phyloP scores from a whole-genome alignment of 2,113 vertebrate genomes.

The Hystrix cristata region DNA sequence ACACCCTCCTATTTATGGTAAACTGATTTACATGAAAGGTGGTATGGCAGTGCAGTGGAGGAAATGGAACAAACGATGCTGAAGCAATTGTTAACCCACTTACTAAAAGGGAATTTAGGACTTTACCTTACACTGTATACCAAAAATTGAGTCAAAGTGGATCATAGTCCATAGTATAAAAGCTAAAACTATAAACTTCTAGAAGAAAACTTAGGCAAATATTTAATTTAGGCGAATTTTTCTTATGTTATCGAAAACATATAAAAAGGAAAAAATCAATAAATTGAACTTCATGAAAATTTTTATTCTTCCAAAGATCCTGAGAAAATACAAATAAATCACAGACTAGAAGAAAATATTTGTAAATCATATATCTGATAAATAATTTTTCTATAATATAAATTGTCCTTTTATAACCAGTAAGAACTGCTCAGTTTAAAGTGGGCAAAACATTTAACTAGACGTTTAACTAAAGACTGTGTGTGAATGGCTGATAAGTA shows the following conservation, averaged over 20 bases:
- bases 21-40: neutral
- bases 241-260: neutral
- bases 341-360: neutral
- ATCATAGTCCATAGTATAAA: neutral
- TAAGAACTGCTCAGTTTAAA: neutral
- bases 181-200: neutral
- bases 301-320: neutral
- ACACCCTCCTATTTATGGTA: neutral
- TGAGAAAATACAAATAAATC: neutral
- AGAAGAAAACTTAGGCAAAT: neutral
- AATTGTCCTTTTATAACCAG: neutral
- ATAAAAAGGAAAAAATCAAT: neutral
- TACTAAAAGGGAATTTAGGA: neutral
- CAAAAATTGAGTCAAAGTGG: neutral
- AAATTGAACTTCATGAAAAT: neutral
- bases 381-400: neutral
- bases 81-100: neutral
- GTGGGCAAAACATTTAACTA: neutral
- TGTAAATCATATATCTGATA: neutral
- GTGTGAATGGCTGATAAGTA: neutral
- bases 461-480: too few relatives aligned
- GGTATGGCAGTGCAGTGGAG: neutral
- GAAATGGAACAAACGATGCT: neutral
- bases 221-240: neutral
- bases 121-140: neutral